Evolutionary conservation across 2,113 vertebrate species (phyloP), one percentile per base, ranked within the genome.

Genomic region (Alectura lathami): DNA sequence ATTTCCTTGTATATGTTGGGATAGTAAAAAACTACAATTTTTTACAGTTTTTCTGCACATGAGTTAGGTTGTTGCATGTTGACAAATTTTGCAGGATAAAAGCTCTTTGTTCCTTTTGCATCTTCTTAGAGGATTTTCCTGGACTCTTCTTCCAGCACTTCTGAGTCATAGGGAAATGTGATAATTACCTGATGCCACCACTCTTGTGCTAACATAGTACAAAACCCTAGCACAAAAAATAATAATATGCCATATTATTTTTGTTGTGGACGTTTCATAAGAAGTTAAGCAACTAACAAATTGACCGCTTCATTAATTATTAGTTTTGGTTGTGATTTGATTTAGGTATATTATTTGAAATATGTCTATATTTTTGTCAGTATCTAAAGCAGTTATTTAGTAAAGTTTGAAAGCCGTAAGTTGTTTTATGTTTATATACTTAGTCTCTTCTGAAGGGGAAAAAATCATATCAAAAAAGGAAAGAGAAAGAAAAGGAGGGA

Each of bases 121-220:
- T 72, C 0, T 32, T 56, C 17, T 13, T 20, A 11, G 1, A 2
- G 21, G 6, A 50, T 6, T 8, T 29, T 48, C 11, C 9, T 22
- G 29, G 15, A 54, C 54, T 72, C 36, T 89, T 34, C 23, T 17
- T 79, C 45, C 36, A 53, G 18, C 13, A 17, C 23, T 32, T 73
- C 9, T 3, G 7, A 17, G 43, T 50, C 15, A 64, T 38, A 64
- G 12, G 1, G 14, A 29, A 50, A 60, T 26, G 18, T 32, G 57
- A 29, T 16, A 75, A 59, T 66, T 32, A 54, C 9, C 43, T 51
- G n/a, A 2, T 43, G 10, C 22, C 11, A 36, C 14, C n/a, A 47
- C 16, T 34, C 8, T 86, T 40, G 29, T 53, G 30, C 30, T 56
- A 74, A 54, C 24, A 24, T 29, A 7, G 59, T 78, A 68, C n/a